phyloP scores from a whole-genome alignment of 2,113 vertebrate genomes.

The Malurus alboscapulatus region DNA sequence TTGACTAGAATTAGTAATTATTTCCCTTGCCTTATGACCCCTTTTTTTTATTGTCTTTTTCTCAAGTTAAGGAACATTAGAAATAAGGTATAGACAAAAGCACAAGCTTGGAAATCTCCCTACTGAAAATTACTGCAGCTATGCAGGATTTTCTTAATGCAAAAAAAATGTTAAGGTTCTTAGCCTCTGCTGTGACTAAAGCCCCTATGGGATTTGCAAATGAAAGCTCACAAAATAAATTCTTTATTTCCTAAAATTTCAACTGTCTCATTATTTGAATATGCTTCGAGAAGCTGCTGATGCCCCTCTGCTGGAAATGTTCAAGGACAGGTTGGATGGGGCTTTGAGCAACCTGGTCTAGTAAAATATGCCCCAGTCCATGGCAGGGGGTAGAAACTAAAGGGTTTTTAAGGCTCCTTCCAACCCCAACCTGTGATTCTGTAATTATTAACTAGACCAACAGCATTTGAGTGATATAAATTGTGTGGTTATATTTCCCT shows the following conservation, averaged over 20 bases:
- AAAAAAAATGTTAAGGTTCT: background rate
- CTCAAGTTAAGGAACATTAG: background rate
- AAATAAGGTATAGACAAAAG: constrained; percentile 16
- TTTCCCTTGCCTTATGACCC: background rate
- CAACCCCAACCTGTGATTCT: background rate
- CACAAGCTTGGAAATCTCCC: background rate
- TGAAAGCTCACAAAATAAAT: background rate
- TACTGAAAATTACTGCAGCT: background rate
- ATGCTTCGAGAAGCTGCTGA: background rate
- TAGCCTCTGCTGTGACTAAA: background rate
- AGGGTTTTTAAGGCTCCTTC: background rate
- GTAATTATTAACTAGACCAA: background rate
- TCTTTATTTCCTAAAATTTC: background rate
- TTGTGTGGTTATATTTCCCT: background rate
- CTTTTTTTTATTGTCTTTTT: background rate
- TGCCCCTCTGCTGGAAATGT: background rate
- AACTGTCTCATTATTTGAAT: background rate
- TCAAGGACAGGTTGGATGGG: background rate
- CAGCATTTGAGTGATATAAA: background rate
- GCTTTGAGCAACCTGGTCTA: background rate
- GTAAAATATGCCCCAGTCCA: background rate
- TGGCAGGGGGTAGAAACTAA: background rate
- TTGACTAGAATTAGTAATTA: background rate
- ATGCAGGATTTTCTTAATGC: background rate
- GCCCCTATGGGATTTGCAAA: background rate